Evolutionary conservation across 2,113 vertebrate genomes (phyloP).

Genomic region (Tinamus guttatus): DNA sequence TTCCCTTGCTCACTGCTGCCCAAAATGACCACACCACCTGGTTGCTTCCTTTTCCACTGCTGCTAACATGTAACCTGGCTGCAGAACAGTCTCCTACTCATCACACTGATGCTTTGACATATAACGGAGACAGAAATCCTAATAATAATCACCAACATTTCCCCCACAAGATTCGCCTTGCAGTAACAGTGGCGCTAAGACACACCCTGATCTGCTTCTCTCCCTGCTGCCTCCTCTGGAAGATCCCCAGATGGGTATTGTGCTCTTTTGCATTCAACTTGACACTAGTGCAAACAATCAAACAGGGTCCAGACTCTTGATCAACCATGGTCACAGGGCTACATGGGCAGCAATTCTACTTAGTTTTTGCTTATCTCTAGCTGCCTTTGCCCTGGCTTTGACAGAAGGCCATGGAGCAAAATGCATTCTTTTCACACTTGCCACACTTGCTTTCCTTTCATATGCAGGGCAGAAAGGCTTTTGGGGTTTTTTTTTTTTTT

Average conservation of each 20-base stretch:
- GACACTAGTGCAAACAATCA: background rate
- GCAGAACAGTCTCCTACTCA: background rate
- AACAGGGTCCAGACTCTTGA: background rate
- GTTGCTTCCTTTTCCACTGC: background rate
- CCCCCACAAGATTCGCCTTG: background rate
- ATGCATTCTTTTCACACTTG: background rate
- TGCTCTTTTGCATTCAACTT: background rate
- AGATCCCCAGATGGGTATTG: background rate
- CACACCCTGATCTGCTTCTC: background rate
- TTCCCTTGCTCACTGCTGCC: accelerated
- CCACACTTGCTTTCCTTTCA: background rate
- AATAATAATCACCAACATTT: background rate
- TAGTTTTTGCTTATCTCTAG: background rate
- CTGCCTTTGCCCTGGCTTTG: background rate
- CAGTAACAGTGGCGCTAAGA: background rate
- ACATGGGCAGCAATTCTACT: background rate
- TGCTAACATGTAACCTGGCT: background rate
- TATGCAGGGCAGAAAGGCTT: background rate
- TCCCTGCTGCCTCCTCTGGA: background rate
- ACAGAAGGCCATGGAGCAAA: background rate
- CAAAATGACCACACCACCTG: background rate
- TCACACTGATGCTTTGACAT: background rate
- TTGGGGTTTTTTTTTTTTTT: background rate
- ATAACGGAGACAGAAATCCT: background rate
- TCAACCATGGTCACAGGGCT: background rate